Evolutionary conservation across 1,140 invertebrate genomes (phyloP).

Genomic region (Euwallacea similis): DNA sequence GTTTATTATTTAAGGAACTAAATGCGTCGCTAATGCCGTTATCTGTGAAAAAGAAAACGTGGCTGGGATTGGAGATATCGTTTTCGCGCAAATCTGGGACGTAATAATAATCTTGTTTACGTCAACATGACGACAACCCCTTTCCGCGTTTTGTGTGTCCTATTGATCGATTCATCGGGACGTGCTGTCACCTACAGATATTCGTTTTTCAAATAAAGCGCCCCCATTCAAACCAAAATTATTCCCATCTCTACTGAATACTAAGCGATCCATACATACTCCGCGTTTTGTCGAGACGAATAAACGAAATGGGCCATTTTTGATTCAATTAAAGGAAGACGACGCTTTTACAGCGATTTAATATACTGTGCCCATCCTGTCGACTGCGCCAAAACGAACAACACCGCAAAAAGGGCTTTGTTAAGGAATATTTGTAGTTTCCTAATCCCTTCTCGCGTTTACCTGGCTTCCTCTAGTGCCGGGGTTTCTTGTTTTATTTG

Average conservation of each 20-base stretch:
- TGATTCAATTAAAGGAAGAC: slow-evolving; percentile 12
- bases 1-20: slow-evolving; percentile 20
- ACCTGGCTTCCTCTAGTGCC: slow-evolving; percentile 4
- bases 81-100: background rate
- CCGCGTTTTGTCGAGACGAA: background rate
- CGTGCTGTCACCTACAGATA: slow-evolving; percentile 21
- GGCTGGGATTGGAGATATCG: background rate
- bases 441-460: background rate
- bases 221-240: slow-evolving; percentile 18
- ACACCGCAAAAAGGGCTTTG: too few relatives aligned
- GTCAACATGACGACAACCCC: slow-evolving; percentile 15
- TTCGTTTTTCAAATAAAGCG: slow-evolving; percentile 23
- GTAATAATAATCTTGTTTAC: slow-evolving; percentile 20
- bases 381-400: background rate
- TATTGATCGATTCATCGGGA: slow-evolving; percentile 24
- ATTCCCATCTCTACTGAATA: slow-evolving; percentile 20
- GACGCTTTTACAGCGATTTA: background rate
- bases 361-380: background rate
- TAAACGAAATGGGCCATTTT: slow-evolving; percentile 11
- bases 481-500: slow-evolving; percentile 20
- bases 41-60: background rate
- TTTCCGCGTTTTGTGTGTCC: slow-evolving; percentile 16
- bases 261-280: slow-evolving; percentile 14
- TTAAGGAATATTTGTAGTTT: too few relatives aligned
- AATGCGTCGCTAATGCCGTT: background rate